Base-by-base conservation (phyloP, 2,113 vertebrate genomes). In the Atractosteus spatula region DNA sequence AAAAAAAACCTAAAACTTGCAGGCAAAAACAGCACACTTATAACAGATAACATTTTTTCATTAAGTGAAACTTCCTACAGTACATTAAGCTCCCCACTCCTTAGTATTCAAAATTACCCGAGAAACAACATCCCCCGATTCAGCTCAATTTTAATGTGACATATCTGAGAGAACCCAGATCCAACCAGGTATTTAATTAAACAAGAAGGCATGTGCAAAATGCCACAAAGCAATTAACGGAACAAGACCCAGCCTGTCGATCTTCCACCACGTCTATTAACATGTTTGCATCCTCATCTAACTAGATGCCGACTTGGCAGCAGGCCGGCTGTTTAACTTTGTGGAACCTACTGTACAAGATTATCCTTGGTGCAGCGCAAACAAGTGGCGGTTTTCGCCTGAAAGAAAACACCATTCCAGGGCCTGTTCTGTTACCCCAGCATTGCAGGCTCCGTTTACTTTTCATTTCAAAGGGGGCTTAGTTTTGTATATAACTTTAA, bases 241-340 rank as follows among this genome's bases (percentile, higher is more conserved):
- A 59, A 59, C 11, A n/a, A 12, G 11, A 12, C 47, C 47, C 10
- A 1, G 47, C 66, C 79, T 79, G 82, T 76, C 79, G 79, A 76
- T 59, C 71, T 78, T 71, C 3, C 72, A 72, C 70, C 59, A 76
- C n/a, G 85, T 83, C 80, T 79, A 84, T 86, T 81, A 87, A 81
- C 75, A 81, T 73, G 71, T 79, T 84, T 83, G 79, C 79, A 79
- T 51, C 74, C 81, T 76, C 59, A 77, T 76, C 81, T 84, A 82
- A 87, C 84, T 77, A 77, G 82, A 85, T 62, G 55, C 83, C 67
- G 79, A 82, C 81, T 84, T 89, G 89, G 88, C 87, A 86, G 81
- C 74, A 61, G 61, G 87, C 87, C 82, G 72, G 80, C 87, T 90
- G 85, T 91, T 90, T 89, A 82, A 88, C 83, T 86, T 86, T 81